Conservation (phyloP, 2,888 invertebrate species). For the Operophtera brumata region DNA sequence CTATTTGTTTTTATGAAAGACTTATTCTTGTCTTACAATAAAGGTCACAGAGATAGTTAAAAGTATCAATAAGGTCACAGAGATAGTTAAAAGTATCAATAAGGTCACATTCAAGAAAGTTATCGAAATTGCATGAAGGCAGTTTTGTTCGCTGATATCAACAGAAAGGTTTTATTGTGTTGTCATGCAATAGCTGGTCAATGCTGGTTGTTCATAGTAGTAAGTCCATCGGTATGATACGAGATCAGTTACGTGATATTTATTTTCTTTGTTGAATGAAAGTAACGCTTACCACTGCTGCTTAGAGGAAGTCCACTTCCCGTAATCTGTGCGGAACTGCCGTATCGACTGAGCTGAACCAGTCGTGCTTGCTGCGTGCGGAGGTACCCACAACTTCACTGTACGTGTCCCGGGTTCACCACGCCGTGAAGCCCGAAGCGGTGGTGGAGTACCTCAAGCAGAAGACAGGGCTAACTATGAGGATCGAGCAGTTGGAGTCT, state of each 20-base stretch:
- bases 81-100: slow-evolving; percentile 4
- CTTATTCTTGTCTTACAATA: slow-evolving; percentile 12
- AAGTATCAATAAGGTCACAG: slow-evolving; percentile 8
- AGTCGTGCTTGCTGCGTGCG: too few relatives aligned
- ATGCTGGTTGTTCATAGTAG: neutral
- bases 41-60: slow-evolving; percentile 15
- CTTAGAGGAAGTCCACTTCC: too few relatives aligned
- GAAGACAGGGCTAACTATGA: too few relatives aligned
- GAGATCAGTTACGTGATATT: neutral
- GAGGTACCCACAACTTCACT: too few relatives aligned
- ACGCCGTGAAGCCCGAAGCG: too few relatives aligned
- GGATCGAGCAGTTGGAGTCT: too few relatives aligned
- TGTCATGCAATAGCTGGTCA: neutral
- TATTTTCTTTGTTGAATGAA: neutral
- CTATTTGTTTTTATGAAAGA: slow-evolving; percentile 1
- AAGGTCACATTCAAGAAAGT: slow-evolving; percentile 18
- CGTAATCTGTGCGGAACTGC: too few relatives aligned
- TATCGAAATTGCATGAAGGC: slow-evolving; percentile 15
- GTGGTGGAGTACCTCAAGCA: too few relatives aligned
- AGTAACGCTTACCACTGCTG: neutral
- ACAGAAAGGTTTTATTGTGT: slow-evolving; percentile 16
- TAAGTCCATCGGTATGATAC: neutral
- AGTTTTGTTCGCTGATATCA: slow-evolving; percentile 9
- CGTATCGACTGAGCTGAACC: too few relatives aligned
- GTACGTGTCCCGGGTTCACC: too few relatives aligned